phyloP scores from a whole-genome alignment of 2,888 invertebrate species.

The Polyommatus icarus region DNA sequence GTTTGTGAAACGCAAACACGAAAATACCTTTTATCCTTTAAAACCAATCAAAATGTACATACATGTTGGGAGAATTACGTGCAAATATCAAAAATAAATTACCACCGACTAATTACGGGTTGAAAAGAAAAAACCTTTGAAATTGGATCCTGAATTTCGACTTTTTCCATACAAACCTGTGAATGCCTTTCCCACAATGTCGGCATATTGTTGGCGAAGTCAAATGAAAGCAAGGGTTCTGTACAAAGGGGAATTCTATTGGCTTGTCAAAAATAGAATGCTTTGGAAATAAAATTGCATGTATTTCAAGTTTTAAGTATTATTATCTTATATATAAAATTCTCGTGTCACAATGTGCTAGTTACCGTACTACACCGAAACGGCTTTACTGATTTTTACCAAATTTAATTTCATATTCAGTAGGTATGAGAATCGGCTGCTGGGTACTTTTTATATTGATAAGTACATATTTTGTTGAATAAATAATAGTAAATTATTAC shows the following conservation, averaged over 20 bases:
- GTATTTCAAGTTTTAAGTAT: not conserved
- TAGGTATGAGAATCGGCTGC: too few relatives aligned
- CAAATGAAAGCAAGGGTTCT: slow-evolving; percentile 3
- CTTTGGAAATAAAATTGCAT: not conserved
- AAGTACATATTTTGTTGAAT: too few relatives aligned
- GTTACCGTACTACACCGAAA: too few relatives aligned
- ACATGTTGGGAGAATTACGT: not conserved
- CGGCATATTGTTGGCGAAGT: slow-evolving; percentile 10
- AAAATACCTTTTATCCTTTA: not conserved
- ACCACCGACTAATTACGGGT: slow-evolving; percentile 11
- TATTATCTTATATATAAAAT: too few relatives aligned
- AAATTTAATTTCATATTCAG: not conserved
- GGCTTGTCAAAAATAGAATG: not conserved
- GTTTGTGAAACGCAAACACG: not conserved
- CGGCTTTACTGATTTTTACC: too few relatives aligned
- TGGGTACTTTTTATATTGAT: too few relatives aligned
- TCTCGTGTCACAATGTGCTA: too few relatives aligned
- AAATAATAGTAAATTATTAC: too few relatives aligned
- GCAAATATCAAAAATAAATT: not conserved
- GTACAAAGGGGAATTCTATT: slow-evolving; percentile 5
- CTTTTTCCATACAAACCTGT: slow-evolving; percentile 16
- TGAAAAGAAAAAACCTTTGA: slow-evolving; percentile 15
- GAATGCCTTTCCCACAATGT: slow-evolving; percentile 3
- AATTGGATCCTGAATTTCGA: slow-evolving; percentile 15
- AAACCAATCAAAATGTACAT: not conserved